Base-by-base conservation (phyloP, 2,888 invertebrate genomes). In the Thymelicus acteon region DNA sequence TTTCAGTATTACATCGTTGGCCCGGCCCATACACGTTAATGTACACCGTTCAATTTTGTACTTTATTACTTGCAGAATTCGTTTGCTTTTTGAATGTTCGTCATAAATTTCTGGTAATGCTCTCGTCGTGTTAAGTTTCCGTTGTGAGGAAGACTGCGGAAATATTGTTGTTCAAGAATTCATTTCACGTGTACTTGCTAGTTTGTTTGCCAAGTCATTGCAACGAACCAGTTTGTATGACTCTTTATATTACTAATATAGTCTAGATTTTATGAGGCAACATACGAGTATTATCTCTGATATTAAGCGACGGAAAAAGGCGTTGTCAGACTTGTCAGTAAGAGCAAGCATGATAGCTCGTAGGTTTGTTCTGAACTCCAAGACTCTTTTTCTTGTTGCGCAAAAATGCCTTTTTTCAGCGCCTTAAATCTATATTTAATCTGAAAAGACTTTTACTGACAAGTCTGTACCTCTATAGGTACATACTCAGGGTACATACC, bases 21-120 rank as follows among this genome's bases (percentile, higher is more conserved):
- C 72, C 76, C 75, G 75, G 75, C 75, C 75, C 77, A 72, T 72
- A 73, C 72, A 74, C 77, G 72, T 75, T 75, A 74, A 77, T 77
- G 77, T 76, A 82, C 82, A 85, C 79, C 80, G 81, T 86, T 83
- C 84, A 85, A 87, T 87, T 85, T 85, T 82, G 82, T 77, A 80
- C 83, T 85, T 87, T 87, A 87, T 83, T 80, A 78, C 80, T 72
- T 70, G 69, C 72, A 72, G 69, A 73, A 76, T 82, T 81, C 78
- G 79, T 79, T 79, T 76, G 76, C 77, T 77, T 82, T 82, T 80
- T 77, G 80, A 83, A 82, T 81, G 82, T 74, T 74, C 75, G 80
- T 78, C 71, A 67, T 74, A 74, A 77, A 76, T 76, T 75, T 76
- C 72, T 75, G 74, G 77, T 76, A 77, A 75, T 76, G 77, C 75